Evolutionary conservation across 2,113 vertebrate genomes (phyloP).

Genomic region (Chionodraco myersi): DNA sequence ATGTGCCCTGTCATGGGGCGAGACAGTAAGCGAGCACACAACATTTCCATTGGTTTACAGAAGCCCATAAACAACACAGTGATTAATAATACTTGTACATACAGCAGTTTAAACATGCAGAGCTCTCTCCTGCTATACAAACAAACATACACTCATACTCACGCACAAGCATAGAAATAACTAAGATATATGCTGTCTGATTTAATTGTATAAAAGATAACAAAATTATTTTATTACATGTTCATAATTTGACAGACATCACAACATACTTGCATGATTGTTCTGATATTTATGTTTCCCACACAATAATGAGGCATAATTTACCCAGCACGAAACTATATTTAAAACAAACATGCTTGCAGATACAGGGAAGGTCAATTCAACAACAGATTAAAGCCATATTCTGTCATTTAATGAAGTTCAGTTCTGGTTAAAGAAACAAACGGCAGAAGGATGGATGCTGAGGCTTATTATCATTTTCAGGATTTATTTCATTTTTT

Average conservation of each 20-base stretch:
- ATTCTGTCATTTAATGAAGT: constrained; percentile 64
- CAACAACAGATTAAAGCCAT: constrained; percentile 79
- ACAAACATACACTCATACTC: constrained; percentile 14
- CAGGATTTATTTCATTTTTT: constrained; percentile 74
- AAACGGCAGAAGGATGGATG: constrained; percentile 71
- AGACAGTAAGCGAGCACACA: constrained; percentile 35
- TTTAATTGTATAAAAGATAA: constrained; percentile 81
- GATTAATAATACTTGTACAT: constrained; percentile 46
- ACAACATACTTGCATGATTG: constrained; percentile 81
- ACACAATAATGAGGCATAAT: constrained; percentile 71
- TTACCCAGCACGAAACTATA: constrained; percentile 73
- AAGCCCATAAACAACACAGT: constrained; percentile 19
- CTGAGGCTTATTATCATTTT: constrained; percentile 76
- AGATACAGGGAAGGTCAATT: constrained; percentile 60
- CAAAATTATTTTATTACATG: constrained; percentile 82
- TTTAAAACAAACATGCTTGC: constrained; percentile 81
- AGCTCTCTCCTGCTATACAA: not conserved
- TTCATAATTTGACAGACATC: constrained; percentile 79
- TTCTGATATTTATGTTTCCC: constrained; percentile 68
- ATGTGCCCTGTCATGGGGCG: constrained; percentile 43
- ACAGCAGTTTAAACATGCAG: constrained; percentile 6
- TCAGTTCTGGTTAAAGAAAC: constrained; percentile 58
- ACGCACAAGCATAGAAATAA: constrained; percentile 57
- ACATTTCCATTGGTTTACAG: constrained; percentile 47
- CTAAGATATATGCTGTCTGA: constrained; percentile 48